Evolutionary conservation across 2,797 vertebrate species (phyloP).

Genomic region (Sphaeramia orbicularis): DNA sequence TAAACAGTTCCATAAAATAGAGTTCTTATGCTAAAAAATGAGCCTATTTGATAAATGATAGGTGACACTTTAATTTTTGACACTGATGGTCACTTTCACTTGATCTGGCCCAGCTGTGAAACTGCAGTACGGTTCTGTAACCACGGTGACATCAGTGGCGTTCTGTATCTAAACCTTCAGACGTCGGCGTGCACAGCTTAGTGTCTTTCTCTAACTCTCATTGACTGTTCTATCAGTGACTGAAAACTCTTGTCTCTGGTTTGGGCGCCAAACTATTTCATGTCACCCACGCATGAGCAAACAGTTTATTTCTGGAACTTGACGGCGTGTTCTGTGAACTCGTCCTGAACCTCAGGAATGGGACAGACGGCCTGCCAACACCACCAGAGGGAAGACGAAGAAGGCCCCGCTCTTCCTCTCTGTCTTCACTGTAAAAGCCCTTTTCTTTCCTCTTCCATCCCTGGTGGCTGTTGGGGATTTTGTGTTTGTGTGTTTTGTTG

Average conservation of each 20-base stretch:
- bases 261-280: constrained; percentile 77
- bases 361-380: constrained; percentile 75
- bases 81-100: too few relatives aligned
- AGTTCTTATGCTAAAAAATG: too few relatives aligned
- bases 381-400: constrained; percentile 54
- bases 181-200: neutral
- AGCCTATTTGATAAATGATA: too few relatives aligned
- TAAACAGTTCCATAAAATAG: too few relatives aligned
- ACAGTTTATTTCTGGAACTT: constrained; percentile 85
- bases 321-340: constrained; percentile 81
- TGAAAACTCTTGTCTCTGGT: constrained; percentile 72
- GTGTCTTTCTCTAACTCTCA: constrained; percentile 25
- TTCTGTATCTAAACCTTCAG: too few relatives aligned
- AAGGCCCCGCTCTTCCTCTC: constrained; percentile 52
- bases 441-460: constrained; percentile 17
- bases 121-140: too few relatives aligned
- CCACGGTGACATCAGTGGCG: too few relatives aligned
- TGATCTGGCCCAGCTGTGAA: too few relatives aligned
- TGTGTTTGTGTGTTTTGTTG: neutral
- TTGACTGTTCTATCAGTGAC: constrained; percentile 38
- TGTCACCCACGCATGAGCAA: constrained; percentile 85
- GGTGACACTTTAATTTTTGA: too few relatives aligned
- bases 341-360: constrained; percentile 81
- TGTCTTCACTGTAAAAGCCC: constrained; percentile 29
- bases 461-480: constrained; percentile 21